Conservation (phyloP, 37 sponge, comb jelly and placozoan genomes). For the Hormiphora californensis region DNA sequence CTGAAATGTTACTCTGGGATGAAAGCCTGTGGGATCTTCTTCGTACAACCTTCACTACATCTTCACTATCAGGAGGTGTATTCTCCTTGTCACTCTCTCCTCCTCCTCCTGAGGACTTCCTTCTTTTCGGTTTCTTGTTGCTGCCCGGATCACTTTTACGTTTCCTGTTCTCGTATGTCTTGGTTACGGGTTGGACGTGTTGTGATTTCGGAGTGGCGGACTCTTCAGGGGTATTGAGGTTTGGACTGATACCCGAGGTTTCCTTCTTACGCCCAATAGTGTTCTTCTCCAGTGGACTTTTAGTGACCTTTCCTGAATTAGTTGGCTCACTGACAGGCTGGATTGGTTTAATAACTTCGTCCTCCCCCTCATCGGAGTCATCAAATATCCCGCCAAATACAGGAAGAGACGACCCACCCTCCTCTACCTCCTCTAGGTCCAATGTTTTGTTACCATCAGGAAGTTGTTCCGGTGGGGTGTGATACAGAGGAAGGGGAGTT, state of each 20-base stretch:
- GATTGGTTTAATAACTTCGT: not conserved
- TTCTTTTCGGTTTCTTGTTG: too few relatives aligned
- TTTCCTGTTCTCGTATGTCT: not conserved
- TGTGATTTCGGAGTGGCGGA: not conserved
- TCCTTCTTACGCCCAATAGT: not conserved
- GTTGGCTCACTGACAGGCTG: too few relatives aligned
- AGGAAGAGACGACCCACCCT: too few relatives aligned
- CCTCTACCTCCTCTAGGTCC: not conserved
- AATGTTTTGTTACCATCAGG: not conserved
- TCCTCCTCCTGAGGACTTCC: not conserved
- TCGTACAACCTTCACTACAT: too few relatives aligned
- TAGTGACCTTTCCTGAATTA: not conserved
- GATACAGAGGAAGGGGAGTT: not conserved
- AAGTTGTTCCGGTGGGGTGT: slow-evolving; percentile 8
- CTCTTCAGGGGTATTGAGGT: not conserved
- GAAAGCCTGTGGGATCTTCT: not conserved
- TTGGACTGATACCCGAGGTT: not conserved
- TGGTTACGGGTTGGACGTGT: not conserved
- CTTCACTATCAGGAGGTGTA: not conserved
- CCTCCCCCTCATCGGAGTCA: not conserved
- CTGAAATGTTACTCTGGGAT: not conserved
- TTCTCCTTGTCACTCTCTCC: not conserved
- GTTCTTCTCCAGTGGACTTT: not conserved
- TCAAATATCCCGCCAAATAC: not conserved
- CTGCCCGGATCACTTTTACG: not conserved